These are phyloP conservation scores for Toxostoma redivivum DNA, from an alignment of 2,113 vertebrate genomes.

Conservation along the genomic window DNA sequence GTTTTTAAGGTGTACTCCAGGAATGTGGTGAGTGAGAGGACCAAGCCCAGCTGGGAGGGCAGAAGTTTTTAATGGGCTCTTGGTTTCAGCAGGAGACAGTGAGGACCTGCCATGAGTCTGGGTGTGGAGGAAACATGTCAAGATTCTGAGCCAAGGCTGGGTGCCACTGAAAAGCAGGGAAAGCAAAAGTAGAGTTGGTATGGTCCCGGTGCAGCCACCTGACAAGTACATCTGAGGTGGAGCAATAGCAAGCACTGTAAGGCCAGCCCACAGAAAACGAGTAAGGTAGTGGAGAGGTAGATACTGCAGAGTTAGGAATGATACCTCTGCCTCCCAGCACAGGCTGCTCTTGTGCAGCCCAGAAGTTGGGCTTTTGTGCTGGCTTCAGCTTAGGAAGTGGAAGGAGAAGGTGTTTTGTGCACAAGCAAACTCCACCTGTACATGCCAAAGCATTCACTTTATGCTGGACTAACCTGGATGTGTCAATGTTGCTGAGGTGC, in stretches of 20 bases:
- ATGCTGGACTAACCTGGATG: not conserved
- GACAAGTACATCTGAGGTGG: not conserved
- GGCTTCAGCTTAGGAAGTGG: not conserved
- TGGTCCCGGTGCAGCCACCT: not conserved
- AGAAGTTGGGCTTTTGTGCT: not conserved
- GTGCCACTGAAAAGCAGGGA: slow-evolving; percentile 6
- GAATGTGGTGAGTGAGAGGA: not conserved
- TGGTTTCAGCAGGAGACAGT: not conserved
- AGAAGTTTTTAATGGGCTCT: not conserved
- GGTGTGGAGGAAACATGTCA: not conserved
- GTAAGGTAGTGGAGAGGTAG: not conserved
- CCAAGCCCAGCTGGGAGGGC: not conserved
- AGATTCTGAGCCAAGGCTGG: not conserved
- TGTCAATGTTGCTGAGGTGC: not conserved
- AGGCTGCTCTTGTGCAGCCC: not conserved
- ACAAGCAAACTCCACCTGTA: not conserved
- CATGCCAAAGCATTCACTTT: not conserved
- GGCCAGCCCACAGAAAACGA: not conserved
- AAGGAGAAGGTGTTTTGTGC: not conserved
- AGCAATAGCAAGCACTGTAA: not conserved
- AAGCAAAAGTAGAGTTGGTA: not conserved
- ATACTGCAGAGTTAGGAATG: not conserved
- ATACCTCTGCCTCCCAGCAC: not conserved
- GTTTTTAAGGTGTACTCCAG: not conserved
- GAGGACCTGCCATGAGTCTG: not conserved